A percentile compares a stretch with the other conserved stretches of the same genome.
phyloP scores from a whole-genome alignment of 2,888 invertebrate species.

The Dasysyrphus tricinctus region DNA sequence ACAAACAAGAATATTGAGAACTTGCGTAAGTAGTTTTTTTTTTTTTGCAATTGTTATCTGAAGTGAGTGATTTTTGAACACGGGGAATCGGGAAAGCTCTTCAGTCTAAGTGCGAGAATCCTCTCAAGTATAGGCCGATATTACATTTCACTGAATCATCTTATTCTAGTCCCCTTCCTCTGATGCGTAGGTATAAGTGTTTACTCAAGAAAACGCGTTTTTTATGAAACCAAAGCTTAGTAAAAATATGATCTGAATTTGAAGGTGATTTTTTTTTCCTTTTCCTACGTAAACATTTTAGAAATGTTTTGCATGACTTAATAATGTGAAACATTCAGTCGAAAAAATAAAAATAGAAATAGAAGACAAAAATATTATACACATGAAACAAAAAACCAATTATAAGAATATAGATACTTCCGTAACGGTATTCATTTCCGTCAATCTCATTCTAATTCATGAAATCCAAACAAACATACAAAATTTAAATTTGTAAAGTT shows the following conservation, averaged over 20 bases:
- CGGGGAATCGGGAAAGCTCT: too few species aligned
- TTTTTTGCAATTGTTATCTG: too few species aligned
- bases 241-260: background rate
- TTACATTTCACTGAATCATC: background rate
- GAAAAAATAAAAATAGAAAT: conserved; percentile 40
- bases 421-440: conserved; percentile 50
- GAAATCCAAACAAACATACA: conserved; percentile 44
- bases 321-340: conserved; percentile 8
- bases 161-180: background rate
- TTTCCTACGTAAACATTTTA: background rate
- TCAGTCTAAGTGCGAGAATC: too few species aligned
- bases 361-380: background rate
- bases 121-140: background rate
- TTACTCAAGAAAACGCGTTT: background rate
- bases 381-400: conserved; percentile 35
- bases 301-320: conserved; percentile 10
- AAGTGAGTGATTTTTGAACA: too few species aligned
- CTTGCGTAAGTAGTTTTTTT: too few species aligned
- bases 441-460: conserved; percentile 56
- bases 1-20: too few species aligned
- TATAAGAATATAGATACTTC: conserved; percentile 52
- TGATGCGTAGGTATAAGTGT: background rate
- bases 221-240: background rate
- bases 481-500: conserved; percentile 44
- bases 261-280: background rate